Base-by-base conservation (phyloP, 2,888 invertebrate genomes). In the Digitonthophagus gazella region DNA sequence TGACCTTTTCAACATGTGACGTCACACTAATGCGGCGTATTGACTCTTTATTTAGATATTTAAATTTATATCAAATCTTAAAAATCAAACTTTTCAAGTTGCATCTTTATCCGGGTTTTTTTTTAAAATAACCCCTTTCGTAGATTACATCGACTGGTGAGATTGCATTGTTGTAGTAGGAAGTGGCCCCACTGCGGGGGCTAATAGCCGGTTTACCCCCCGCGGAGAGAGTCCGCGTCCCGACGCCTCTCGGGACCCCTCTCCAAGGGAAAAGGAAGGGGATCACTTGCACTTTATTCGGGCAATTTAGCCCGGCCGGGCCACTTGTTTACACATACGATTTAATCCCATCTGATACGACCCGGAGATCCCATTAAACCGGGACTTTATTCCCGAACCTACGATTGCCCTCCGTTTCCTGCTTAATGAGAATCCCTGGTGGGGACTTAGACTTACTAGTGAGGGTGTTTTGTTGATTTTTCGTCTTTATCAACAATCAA, bases 231-330 rank as follows among this genome's bases (percentile, higher is more conserved):
- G 67, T 70, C 70, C 72, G 69, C 69, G 67, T 70, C 70, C 72
- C 72, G 70, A 70, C 54, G 65, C 66, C 78, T 74, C 78, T 70
- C 64, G 79, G 78, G 78, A 78, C 73, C 74, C 74, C 76, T n/a
- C n/a, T n/a, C n/a, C n/a, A n/a, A 57, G 57, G 57, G 15, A 57
- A 5, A 57, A 57, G 58, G 16, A 58, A 20, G 19, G 61, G 61
- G 61, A 61, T 61, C 61, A 61, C 61, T 61, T 61, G 61, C 61
- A 61, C 61, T 61, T 61, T 61, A 61, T n/a, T 61, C 61, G 61
- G 61, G 61, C 18, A 61, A 61, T 61, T 61, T 61, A 61, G 20
- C 61, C 18, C 18, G 61, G 19, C 61, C 61, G 61, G 61, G 18
- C 16, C 61, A 61, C 61, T 61, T 61, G 61, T 61, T 61, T 61